These are phyloP conservation scores for Entomobrya multifasciata DNA, from an alignment of 2,888 invertebrate species.

Conservation along the genomic window DNA sequence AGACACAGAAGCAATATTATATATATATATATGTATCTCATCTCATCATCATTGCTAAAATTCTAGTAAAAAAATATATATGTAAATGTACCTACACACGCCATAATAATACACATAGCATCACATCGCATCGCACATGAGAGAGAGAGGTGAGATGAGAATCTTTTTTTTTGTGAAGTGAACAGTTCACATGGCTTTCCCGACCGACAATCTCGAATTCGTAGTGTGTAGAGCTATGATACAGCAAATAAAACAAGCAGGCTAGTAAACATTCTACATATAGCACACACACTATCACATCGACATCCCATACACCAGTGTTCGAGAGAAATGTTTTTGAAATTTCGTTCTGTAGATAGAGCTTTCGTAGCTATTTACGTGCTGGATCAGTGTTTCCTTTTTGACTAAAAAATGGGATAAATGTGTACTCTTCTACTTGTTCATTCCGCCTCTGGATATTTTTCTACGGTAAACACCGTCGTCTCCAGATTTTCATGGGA, in stretches of 20 bases:
- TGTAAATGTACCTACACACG: background rate
- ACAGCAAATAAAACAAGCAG: background rate
- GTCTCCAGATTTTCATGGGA: background rate
- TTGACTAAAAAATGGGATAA: conserved; percentile 26
- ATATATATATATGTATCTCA: background rate
- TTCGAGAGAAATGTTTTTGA: background rate
- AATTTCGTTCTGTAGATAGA: background rate
- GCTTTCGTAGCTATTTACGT: background rate
- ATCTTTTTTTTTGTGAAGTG: conserved; percentile 7
- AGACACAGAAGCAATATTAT: conserved; percentile 9
- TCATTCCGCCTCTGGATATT: conserved; percentile 43
- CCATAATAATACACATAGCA: background rate
- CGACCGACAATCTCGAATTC: conserved; percentile 50
- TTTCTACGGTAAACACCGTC: conserved; percentile 21
- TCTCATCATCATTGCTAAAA: background rate
- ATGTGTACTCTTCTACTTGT: conserved; percentile 15
- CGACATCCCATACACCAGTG: background rate
- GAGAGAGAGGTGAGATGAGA: conserved; percentile 7
- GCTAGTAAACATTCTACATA: background rate
- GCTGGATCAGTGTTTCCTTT: background rate
- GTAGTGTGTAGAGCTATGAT: background rate
- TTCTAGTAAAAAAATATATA: conserved; percentile 1
- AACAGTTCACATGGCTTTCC: conserved; percentile 56
- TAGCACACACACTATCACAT: background rate
- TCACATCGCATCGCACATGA: conserved; percentile 3